Evolutionary conservation across 2,113 vertebrate genomes (phyloP).

Genomic region (Petrocephalus microphthalmus): DNA sequence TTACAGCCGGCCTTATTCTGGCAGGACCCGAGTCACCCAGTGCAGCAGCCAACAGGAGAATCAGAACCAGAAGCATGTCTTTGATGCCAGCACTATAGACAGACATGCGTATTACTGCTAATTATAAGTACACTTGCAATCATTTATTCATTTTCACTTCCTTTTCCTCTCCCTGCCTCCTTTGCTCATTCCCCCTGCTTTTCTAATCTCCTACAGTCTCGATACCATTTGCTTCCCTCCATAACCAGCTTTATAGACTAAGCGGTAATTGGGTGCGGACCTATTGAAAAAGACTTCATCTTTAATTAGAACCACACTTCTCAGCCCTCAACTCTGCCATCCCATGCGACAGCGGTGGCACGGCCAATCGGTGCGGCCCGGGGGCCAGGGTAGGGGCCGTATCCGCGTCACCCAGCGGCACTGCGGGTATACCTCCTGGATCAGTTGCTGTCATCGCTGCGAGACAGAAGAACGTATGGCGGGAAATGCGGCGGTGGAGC

Average conservation of each 20-base stretch:
- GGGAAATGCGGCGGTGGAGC: neutral
- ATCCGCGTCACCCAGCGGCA: neutral
- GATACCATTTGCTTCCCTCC: neutral
- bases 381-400: neutral
- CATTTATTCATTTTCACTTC: neutral
- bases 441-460: neutral
- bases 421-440: neutral
- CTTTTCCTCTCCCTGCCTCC: neutral
- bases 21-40: neutral
- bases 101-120: neutral
- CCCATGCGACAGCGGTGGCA: neutral
- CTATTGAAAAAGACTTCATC: slow-evolving; percentile 20
- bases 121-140: neutral
- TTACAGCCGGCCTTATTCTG: neutral
- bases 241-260: slow-evolving; percentile 22
- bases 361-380: neutral
- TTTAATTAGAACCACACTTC: slow-evolving; percentile 28
- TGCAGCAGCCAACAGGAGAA: neutral
- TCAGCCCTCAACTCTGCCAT: neutral
- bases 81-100: neutral
- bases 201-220: neutral
- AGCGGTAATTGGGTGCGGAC: slow-evolving; percentile 18
- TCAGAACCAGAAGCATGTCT: neutral
- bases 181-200: neutral
- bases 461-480: neutral